Evolutionary conservation across 2,888 invertebrate species (phyloP), one percentile per base, ranked within the genome.

Genomic region (Alitta virens): DNA sequence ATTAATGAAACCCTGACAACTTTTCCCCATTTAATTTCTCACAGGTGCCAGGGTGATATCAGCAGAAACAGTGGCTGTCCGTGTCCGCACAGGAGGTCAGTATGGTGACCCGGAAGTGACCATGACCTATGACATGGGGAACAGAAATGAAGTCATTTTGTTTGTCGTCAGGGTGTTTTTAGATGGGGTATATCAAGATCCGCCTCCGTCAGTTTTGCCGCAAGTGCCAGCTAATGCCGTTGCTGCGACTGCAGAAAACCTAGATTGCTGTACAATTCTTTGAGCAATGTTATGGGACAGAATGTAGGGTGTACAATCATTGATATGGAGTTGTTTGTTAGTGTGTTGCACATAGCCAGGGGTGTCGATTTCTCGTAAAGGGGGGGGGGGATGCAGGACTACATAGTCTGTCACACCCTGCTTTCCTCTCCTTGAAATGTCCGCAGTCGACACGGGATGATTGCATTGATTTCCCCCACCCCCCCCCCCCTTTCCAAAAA

Each of bases 111-210:
- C 46, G 5, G 46, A 46, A 46, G 46, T 46, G 7, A 46, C 46
- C 18, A 18, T 18, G 18, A 46, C 46, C 5, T 46, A 21, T 7
- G 21, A 46, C n/a, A 18, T 3, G 5, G 46, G 46, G 7, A 46
- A 46, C 46, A 46, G 5, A 7, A 46, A 21, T 16, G 46, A 46
- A 21, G 7, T 18, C 5, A 46, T 46, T 7, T 12, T 46, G 21
- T 46, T 46, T 16, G 46, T 46, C 18, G 21, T 46, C 5, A 5
- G 46, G n/a, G 46, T 46, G 7, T 46, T 18, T 21, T 18, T 46
- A n/a, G 46, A 46, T 16, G 46, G 46, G n/a, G 46, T 46, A 21
- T 46, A 46, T 46, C 46, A 46, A n/a, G 46, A 46, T 21, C 46
- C 46, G n/a, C 46, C 46, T 21, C 46, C 46, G 5, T 7, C 5